A percentile compares a stretch with the other conserved stretches of the same genome.
Evolutionary conservation across 2,888 invertebrate species (phyloP).

Genomic region (Ectropis crepuscularia): DNA sequence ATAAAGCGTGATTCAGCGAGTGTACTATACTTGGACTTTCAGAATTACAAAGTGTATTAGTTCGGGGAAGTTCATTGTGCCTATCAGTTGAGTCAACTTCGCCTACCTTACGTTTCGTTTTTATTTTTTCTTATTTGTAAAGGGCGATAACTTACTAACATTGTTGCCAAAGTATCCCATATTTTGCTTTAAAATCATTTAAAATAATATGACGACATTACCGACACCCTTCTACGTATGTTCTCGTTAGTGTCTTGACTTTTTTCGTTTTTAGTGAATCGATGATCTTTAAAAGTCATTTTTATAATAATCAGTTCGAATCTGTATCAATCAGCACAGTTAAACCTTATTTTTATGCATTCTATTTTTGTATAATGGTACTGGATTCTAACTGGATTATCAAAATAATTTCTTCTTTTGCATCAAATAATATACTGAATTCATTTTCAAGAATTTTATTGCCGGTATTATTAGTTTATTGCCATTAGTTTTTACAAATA

Average conservation of each 20-base stretch:
- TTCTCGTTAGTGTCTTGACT: conserved; percentile 36
- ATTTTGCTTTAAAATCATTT: conserved; percentile 60
- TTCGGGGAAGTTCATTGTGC: conserved; percentile 75
- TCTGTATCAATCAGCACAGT: conserved; percentile 56
- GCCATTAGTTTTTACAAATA: conserved; percentile 40
- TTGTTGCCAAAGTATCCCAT: conserved; percentile 63
- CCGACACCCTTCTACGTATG: conserved; percentile 32
- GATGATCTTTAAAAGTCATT: conserved; percentile 36
- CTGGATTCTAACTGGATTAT: conserved; percentile 28
- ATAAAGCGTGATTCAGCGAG: conserved; percentile 59
- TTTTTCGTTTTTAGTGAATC: conserved; percentile 45
- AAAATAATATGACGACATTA: conserved; percentile 46
- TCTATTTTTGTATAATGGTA: conserved; percentile 48
- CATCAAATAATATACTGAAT: conserved; percentile 38
- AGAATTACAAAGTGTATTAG: conserved; percentile 55
- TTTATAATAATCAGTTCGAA: conserved; percentile 46
- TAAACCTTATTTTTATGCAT: conserved; percentile 62
- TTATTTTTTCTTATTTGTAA: conserved; percentile 53
- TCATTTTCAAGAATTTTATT: conserved; percentile 38
- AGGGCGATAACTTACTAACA: conserved; percentile 61
- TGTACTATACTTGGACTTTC: conserved; percentile 52
- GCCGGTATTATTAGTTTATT: conserved; percentile 41
- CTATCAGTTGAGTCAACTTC: conserved; percentile 78
- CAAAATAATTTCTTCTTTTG: conserved; percentile 36
- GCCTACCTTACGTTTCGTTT: conserved; percentile 50